A percentile compares a stretch with the other conserved stretches of the same genome.
These are phyloP conservation scores for Galendromus occidentalis DNA, from an alignment of 1,140 invertebrate species.

Conservation along the genomic window DNA sequence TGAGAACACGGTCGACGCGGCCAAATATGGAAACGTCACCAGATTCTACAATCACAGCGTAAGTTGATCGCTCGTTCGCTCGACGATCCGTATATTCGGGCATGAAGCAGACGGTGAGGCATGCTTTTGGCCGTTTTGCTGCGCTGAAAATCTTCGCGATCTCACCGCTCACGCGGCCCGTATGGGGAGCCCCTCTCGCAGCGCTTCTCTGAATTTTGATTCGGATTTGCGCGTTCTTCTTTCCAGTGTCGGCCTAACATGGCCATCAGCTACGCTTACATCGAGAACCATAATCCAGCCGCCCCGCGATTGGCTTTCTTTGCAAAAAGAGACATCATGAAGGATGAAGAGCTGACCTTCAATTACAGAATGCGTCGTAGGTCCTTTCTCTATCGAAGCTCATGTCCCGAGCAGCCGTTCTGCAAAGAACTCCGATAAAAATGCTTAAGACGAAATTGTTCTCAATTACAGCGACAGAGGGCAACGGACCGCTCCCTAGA, in stretches of 20 bases:
- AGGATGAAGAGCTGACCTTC: not conserved
- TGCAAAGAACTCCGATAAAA: too few species aligned
- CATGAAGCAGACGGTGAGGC: too few species aligned
- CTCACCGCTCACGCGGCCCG: too few species aligned
- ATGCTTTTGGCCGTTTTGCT: too few species aligned
- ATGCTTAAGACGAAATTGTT: too few species aligned
- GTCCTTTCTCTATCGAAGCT: not conserved
- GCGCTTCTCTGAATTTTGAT: too few species aligned
- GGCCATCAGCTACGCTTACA: constrained; percentile 5
- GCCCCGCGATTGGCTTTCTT: not conserved
- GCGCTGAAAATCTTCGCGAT: too few species aligned
- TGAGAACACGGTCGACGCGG: not conserved
- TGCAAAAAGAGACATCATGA: not conserved
- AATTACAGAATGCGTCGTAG: not conserved
- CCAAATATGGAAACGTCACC: not conserved
- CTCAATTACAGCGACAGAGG: not conserved
- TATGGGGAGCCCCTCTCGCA: too few species aligned
- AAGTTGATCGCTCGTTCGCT: not conserved
- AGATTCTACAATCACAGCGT: constrained; percentile 3
- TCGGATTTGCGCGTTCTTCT: too few species aligned
- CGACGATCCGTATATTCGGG: too few species aligned
- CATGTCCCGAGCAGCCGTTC: too few species aligned
- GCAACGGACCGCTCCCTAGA: not conserved
- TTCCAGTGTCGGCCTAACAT: not conserved
- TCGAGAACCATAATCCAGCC: not conserved